phyloP scores from a whole-genome alignment of 2,797 vertebrate genomes.

The Characodon lateralis region DNA sequence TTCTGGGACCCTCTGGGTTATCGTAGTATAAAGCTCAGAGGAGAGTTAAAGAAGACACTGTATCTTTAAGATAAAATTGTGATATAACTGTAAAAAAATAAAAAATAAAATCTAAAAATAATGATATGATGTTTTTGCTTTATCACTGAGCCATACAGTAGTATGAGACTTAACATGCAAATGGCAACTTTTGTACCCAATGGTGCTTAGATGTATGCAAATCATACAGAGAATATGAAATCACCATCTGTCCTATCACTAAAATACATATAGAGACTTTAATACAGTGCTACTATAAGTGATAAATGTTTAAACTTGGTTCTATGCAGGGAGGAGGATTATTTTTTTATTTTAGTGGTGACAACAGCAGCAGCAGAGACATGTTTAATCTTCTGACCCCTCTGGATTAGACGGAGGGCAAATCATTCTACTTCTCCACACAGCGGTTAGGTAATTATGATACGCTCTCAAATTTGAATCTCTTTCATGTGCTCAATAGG shows the following conservation, averaged over 20 bases:
- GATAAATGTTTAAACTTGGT: constrained; percentile 19
- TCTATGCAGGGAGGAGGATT: constrained; percentile 29
- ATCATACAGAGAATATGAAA: neutral
- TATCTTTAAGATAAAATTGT: neutral
- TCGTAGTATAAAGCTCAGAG: neutral
- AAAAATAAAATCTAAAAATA: neutral
- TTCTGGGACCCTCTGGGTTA: neutral
- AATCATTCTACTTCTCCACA: constrained; percentile 27
- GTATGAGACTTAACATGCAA: neutral
- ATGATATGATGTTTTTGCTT: neutral
- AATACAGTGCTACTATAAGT: neutral
- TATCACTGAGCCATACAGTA: neutral
- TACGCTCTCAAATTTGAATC: constrained; percentile 32
- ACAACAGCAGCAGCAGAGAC: constrained; percentile 25
- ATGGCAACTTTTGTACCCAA: neutral
- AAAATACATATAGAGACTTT: constrained; percentile 16
- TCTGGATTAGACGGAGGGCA: constrained; percentile 14
- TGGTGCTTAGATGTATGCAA: neutral
- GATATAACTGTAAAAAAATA: neutral
- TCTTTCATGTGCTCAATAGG: constrained; percentile 29
- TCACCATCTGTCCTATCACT: constrained; percentile 3
- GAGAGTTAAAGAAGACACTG: neutral
- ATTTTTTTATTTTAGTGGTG: constrained; percentile 17
- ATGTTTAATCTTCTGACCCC: constrained; percentile 18
- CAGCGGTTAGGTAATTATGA: constrained; percentile 47